Evolutionary conservation across 2,113 vertebrate genomes (phyloP).

Genomic region (Scartelaos histophorus): DNA sequence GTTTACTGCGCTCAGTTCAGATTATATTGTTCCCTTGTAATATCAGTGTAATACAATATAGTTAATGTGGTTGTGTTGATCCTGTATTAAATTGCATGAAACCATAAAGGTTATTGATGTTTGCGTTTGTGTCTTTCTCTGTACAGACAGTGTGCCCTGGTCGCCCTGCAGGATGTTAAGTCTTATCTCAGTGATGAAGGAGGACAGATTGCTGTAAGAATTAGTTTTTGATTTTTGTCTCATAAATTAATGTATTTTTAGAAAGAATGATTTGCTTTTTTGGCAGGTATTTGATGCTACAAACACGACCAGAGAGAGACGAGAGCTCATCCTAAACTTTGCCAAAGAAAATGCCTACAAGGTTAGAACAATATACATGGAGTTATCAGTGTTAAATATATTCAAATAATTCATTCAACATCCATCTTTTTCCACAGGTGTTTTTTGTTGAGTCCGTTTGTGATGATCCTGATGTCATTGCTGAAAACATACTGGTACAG

Average conservation of each 20-base stretch:
- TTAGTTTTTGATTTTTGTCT: background rate
- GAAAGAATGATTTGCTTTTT: background rate
- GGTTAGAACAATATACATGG: slow-evolving; percentile 42
- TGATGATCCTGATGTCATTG: slow-evolving; percentile 79
- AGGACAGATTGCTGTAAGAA: slow-evolving; percentile 93
- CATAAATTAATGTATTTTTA: background rate
- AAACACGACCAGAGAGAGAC: slow-evolving; percentile 79
- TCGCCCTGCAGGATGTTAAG: slow-evolving; percentile 92
- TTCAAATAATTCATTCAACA: background rate
- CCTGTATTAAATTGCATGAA: background rate
- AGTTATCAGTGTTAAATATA: background rate
- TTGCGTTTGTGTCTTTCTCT: slow-evolving; percentile 1
- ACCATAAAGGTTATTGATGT: background rate
- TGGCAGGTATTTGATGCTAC: slow-evolving; percentile 80
- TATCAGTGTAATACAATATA: background rate
- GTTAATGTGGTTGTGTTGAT: slow-evolving; percentile 8
- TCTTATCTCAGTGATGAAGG: slow-evolving; percentile 86
- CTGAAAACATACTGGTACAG: slow-evolving; percentile 77
- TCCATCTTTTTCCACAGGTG: slow-evolving; percentile 55
- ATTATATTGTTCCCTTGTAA: background rate
- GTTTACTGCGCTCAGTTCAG: background rate
- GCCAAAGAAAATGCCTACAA: slow-evolving; percentile 70
- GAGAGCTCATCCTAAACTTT: slow-evolving; percentile 74
- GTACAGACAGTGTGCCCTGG: slow-evolving; percentile 87
- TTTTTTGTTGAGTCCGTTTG: slow-evolving; percentile 80